Evolutionary conservation across 23 tunicate species (phyloP).

Genomic region (Clavelina lepadiformis): DNA sequence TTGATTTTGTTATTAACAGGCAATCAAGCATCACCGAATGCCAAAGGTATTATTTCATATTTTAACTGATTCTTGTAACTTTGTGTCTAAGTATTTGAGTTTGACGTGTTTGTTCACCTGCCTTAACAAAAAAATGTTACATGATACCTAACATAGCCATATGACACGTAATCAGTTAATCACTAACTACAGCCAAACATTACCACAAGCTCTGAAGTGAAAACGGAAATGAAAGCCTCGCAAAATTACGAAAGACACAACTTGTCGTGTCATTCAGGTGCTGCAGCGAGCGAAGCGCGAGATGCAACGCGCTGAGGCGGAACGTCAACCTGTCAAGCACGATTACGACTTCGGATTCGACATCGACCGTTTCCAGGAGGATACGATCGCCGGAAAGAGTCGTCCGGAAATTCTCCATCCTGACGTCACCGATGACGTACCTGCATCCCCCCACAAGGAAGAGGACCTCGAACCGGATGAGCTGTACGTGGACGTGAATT

Average conservation of each 20-base stretch:
- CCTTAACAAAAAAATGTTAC: no score
- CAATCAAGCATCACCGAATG: constrained; percentile 86
- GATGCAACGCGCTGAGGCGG: constrained; percentile 48
- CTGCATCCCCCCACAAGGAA: constrained; percentile 17
- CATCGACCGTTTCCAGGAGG: constrained; percentile 33
- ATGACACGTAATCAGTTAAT: no score
- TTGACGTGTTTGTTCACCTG: no score
- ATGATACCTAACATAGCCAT: no score
- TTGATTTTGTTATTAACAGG: constrained; percentile 23
- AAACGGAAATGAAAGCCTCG: no score
- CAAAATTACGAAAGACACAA: not conserved
- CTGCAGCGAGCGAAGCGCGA: constrained; percentile 83
- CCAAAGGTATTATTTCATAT: constrained; percentile 64
- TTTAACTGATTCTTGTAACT: not conserved
- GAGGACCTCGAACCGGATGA: constrained; percentile 53
- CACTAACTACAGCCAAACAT: no score
- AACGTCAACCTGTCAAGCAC: constrained; percentile 13
- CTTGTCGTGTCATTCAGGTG: constrained; percentile 31
- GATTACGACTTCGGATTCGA: constrained; percentile 38
- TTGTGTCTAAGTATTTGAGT: no score
- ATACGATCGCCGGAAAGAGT: constrained; percentile 1
- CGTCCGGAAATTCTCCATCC: not conserved
- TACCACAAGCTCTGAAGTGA: no score
- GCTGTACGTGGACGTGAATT: constrained; percentile 36
- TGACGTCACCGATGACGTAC: constrained; percentile 2